Evolutionary conservation across 2,797 vertebrate genomes (phyloP).

Genomic region (Acanthurus lineatus): DNA sequence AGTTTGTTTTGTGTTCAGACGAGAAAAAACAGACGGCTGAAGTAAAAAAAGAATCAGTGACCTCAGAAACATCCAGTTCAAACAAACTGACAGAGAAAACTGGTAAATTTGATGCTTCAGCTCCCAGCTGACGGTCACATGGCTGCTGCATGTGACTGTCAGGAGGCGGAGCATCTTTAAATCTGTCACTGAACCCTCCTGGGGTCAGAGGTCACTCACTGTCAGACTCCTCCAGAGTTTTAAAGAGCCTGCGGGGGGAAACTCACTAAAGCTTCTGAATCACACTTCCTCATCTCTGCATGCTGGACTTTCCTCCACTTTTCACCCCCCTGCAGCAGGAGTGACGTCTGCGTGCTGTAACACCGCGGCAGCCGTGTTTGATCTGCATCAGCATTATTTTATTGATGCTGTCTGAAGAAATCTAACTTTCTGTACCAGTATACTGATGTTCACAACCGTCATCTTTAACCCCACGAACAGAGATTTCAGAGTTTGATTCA

Average conservation of each 20-base stretch:
- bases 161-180: not conserved
- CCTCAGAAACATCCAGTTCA: not conserved
- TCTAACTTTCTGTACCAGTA: too few species aligned
- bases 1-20: not conserved
- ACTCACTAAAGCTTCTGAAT: slow-evolving; percentile 30
- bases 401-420: too few species aligned
- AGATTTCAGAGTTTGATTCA: not conserved
- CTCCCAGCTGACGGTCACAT: not conserved
- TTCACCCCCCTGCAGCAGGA: not conserved
- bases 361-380: not conserved
- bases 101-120: not conserved
- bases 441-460: too few species aligned
- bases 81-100: too few species aligned
- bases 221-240: not conserved
- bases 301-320: not conserved
- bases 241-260: slow-evolving; percentile 16
- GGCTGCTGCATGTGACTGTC: not conserved
- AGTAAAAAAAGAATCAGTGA: too few species aligned
- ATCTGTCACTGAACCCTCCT: not conserved
- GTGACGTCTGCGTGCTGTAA: not conserved
- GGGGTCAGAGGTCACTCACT: slow-evolving; percentile 26
- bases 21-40: rapidly evolving
- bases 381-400: not conserved
- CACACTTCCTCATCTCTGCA: not conserved
- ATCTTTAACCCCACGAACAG: too few species aligned